Base-by-base conservation (phyloP, 2,888 invertebrate species). In the Acholoe squamosa region DNA sequence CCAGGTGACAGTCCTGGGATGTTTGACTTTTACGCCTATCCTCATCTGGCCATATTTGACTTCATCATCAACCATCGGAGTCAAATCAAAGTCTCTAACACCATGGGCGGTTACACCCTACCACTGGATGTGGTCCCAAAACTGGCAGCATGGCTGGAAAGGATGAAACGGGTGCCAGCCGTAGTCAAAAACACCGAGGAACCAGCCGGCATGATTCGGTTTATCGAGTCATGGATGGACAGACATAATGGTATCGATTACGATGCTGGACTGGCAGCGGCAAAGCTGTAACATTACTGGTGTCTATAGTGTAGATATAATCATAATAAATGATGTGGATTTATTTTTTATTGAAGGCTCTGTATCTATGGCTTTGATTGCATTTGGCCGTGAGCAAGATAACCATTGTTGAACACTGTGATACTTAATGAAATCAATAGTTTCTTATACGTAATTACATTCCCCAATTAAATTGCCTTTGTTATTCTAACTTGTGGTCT, bases 11-110 rank as follows among this genome's bases (percentile, higher is more conserved):
- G 3, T 0, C 71, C 71, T 3, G 71, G 71, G 1, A 71, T 71
- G 71, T 28, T 71, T n/a, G 71, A 71, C 71, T 71, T 71, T 25
- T 71, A 71, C 14, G 71, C 71, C 71, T 71, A 71, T 25, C 71
- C 71, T 5, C 71, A 71, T 71, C 71, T 71, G 5, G 71, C 71
- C 28, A 25, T 71, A 3, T 71, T 25, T 25, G 71, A 71, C 71
- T 71, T 71, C 71, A 71, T 71, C 71, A 28, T 71, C 1, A 28
- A 0, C 25, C 25, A 71, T 25, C 71, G 71, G 28, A 25, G 25
- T 25, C 5, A 71, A 28, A 0, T 0, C 14, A 25, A 1, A 1
- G 25, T 14, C 0, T 7, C 28, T 71, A 14, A n/a, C 71, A 28
- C 25, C 25, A 71, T 28, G 71, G 71, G 71, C 12, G 28, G 71